Evolutionary conservation across 2,797 vertebrate genomes (phyloP).

Genomic region (Falco berigora): DNA sequence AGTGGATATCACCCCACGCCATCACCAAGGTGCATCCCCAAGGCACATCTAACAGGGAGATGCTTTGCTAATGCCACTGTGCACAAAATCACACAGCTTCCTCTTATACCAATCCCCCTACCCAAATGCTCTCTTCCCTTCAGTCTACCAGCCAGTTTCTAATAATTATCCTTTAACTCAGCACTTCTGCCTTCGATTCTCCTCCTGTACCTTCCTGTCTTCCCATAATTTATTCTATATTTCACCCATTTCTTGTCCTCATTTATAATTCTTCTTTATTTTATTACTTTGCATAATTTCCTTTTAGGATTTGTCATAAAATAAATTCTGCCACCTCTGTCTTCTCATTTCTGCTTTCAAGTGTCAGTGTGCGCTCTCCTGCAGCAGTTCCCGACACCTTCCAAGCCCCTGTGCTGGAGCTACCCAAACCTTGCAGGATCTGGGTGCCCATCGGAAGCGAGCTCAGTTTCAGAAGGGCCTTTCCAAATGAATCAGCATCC

Average conservation of each 20-base stretch:
- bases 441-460: not conserved
- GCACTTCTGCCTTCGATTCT: slow-evolving; percentile 36
- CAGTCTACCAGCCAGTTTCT: not conserved
- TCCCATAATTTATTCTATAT: slow-evolving; percentile 51
- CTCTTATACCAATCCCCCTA: not conserved
- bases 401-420: not conserved
- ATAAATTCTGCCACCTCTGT: slow-evolving; percentile 52
- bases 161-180: slow-evolving; percentile 37
- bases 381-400: not conserved
- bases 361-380: not conserved
- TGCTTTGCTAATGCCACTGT: not conserved
- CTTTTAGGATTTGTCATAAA: slow-evolving; percentile 65
- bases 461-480: not conserved
- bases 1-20: not conserved
- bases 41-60: not conserved
- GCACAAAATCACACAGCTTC: not conserved
- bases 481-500: not conserved
- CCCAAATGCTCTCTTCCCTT: not conserved
- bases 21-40: not conserved
- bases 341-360: slow-evolving; percentile 14
- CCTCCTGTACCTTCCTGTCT: not conserved
- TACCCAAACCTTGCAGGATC: not conserved
- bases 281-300: slow-evolving; percentile 70
- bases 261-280: slow-evolving; percentile 70
- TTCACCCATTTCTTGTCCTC: slow-evolving; percentile 53